Conservation (phyloP, 2,888 invertebrate species). For the Ischnura elegans region DNA sequence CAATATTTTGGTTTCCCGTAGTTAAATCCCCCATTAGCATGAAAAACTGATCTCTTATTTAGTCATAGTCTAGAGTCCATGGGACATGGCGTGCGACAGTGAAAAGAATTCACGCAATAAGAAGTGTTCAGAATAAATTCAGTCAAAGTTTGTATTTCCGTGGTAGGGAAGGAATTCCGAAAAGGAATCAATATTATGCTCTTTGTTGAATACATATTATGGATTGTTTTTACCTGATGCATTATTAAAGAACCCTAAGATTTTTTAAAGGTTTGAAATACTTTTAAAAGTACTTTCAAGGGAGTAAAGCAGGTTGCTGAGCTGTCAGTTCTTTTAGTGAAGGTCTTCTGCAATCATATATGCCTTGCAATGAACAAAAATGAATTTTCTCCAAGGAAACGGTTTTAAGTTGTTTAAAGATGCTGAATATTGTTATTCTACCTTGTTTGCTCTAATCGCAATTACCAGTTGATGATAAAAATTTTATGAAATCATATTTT, state of each 20-base stretch:
- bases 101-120: background rate
- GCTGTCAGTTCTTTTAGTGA: too few relatives aligned
- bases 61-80: background rate
- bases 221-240: background rate
- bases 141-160: background rate
- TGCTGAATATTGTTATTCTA: too few relatives aligned
- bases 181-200: background rate
- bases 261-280: background rate
- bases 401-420: too few relatives aligned
- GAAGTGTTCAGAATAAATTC: background rate
- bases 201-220: background rate
- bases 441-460: too few relatives aligned
- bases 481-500: too few relatives aligned
- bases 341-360: too few relatives aligned
- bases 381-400: too few relatives aligned
- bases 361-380: too few relatives aligned
- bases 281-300: background rate
- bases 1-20: conserved; percentile 44
- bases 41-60: background rate
- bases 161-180: background rate
- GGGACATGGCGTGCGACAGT: background rate
- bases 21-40: background rate
- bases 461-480: too few relatives aligned
- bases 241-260: background rate
- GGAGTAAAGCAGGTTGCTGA: background rate